phyloP scores from a whole-genome alignment of 1,140 invertebrate species.

The Bombus pascuorum region DNA sequence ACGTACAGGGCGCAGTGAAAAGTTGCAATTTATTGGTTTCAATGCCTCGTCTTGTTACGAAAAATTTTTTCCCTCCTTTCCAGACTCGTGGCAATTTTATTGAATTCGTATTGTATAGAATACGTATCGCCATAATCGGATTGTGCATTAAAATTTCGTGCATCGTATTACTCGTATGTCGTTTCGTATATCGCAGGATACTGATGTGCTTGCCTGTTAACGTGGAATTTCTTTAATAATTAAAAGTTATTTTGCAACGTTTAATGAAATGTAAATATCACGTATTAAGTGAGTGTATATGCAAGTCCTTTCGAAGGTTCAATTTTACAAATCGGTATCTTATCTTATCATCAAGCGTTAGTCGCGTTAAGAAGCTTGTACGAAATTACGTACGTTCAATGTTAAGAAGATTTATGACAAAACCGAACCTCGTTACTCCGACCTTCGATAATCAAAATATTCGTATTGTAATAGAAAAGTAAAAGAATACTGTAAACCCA shows the following conservation, averaged over 20 bases:
- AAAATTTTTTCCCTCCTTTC: neutral
- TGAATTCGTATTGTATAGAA: neutral
- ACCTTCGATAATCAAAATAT: too few relatives aligned
- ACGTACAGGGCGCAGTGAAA: neutral
- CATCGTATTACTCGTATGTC: too few relatives aligned
- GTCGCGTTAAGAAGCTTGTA: neutral
- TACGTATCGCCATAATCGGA: neutral
- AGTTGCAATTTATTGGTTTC: neutral
- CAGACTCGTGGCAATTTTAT: neutral
- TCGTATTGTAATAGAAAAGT: too few relatives aligned
- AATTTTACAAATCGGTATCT: too few relatives aligned
- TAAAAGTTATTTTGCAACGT: neutral
- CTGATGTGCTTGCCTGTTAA: rapidly evolving
- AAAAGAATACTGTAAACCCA: too few relatives aligned
- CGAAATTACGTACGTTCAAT: neutral
- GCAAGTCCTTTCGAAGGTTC: neutral
- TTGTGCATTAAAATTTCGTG: neutral
- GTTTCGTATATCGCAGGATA: neutral
- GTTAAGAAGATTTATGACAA: too few relatives aligned
- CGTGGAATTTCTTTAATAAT: neutral
- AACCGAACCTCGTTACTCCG: too few relatives aligned
- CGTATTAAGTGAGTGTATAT: neutral
- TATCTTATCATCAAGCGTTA: too few relatives aligned
- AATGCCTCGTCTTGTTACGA: neutral
- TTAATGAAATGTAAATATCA: neutral